Base-by-base conservation (phyloP, 2,113 vertebrate genomes). In the Thunnus thynnus region DNA sequence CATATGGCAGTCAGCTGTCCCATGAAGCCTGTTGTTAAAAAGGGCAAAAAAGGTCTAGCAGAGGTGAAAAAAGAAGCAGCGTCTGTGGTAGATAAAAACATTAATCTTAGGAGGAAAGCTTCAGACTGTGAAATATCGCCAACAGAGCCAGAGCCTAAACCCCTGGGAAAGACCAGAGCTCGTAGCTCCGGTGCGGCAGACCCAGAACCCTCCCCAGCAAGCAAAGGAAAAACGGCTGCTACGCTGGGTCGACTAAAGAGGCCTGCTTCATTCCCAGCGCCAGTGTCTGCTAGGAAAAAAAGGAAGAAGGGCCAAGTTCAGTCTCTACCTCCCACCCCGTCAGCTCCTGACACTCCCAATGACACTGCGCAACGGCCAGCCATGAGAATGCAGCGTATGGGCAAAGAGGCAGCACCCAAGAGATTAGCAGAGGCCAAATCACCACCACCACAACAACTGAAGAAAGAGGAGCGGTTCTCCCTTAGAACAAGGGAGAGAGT, bases 1-100 rank as follows among this genome's bases (percentile, higher is more conserved):
- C 98, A 99, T 0, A 96, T 97, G 0, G 95, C 95, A 0, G 92
- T 97, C 50, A 99, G 97, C 94, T 99, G 98, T 82, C 98, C 98
- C 90, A 96, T 96, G 93, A 99, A 98, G 78, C 97, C 97, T 3
- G 92, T 94, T 13, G 83, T 91, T 46, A 96, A 95, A 77, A 93
- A 95, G 41, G 93, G 94, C 36, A 98, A 96, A 90, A 97, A 97
- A 88, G 89, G 68, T 4, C 84, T 20, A 9, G 82, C 54, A 0
- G 93, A 92, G 77, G 85, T 93, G 41, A 99, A 97, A 91, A 98
- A 96, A 88, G 92, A 91, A 16, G 54, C 84, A 2, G 72, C 89
- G 1, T 76, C 90, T 83, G 41, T 58, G 70, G 3, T 88, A 51
- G 96, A 96, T 18, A 97, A 91, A 84, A 94, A 80, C 71, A 89